phyloP scores from a whole-genome alignment of 1,140 invertebrate genomes.

The Drosophila tani region DNA sequence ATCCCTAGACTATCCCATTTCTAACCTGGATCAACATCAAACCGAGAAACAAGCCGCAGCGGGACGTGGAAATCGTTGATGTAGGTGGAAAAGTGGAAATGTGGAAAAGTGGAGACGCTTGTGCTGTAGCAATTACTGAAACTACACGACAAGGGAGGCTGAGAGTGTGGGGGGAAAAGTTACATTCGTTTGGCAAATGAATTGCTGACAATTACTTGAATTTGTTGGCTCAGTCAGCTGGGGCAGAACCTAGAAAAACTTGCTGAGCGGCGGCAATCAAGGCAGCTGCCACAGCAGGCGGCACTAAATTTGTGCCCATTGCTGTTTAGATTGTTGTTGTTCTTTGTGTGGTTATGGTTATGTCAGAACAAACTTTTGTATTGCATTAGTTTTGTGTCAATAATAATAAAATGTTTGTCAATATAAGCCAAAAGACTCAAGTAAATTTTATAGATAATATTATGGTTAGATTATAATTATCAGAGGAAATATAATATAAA shows the following conservation, averaged over 20 bases:
- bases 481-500: neutral
- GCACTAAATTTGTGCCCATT: slow-evolving; percentile 39
- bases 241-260: slow-evolving; percentile 19
- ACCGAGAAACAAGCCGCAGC: slow-evolving; percentile 2
- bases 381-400: slow-evolving; percentile 50
- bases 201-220: slow-evolving; percentile 71
- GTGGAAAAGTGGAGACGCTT: neutral
- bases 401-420: slow-evolving; percentile 54
- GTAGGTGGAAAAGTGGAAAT: slow-evolving; percentile 5
- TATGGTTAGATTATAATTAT: neutral
- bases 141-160: slow-evolving; percentile 5
- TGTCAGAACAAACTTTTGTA: slow-evolving; percentile 51
- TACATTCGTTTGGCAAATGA: slow-evolving; percentile 55
- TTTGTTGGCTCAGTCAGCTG: slow-evolving; percentile 55
- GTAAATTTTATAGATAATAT: neutral
- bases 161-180: slow-evolving; percentile 23
- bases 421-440: slow-evolving; percentile 4
- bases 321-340: slow-evolving; percentile 19
- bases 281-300: slow-evolving; percentile 40
- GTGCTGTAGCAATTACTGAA: slow-evolving; percentile 33
- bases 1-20: neutral
- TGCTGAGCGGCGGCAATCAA: slow-evolving; percentile 25
- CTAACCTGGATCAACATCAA: slow-evolving; percentile 3
- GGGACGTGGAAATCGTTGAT: slow-evolving; percentile 14
- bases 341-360: slow-evolving; percentile 35